Base-by-base conservation (phyloP, 2,888 invertebrate species). In the Tholera decimalis region DNA sequence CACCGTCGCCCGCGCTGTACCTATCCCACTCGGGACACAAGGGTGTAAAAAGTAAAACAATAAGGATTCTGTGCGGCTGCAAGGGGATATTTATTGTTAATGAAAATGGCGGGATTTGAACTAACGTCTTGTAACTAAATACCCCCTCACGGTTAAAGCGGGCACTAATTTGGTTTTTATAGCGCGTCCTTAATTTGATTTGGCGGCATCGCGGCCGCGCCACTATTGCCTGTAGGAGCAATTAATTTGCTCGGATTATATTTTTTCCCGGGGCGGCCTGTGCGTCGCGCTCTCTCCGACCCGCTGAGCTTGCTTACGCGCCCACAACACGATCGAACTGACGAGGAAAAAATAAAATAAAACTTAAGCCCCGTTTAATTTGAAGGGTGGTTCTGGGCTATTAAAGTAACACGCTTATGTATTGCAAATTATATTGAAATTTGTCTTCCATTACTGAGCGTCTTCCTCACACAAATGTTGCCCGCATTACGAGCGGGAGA, bases 351-450 rank as follows among this genome's bases (percentile, higher is more conserved):
- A 95, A 94, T 93, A 94, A 94, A 94, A 95, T 94, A 95, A 95
- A 95, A 95, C 94, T 95, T 95, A 95, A 96, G 95, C 96, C 92
- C 92, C 94, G 94, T 95, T 96, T 96, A 96, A 96, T 96, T 96
- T 96, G 95, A 94, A 93, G 95, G 95, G 95, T 95, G 95, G 96
- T 96, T 95, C 95, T 93, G 95, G 95, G 93, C 96, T 96, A 95
- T 96, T 96, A 96, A 96, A 95, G 95, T 96, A 95, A 95, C 95
- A 96, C 96, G 95, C 95, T 95, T 96, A 96, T 95, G 95, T 96
- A 96, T 95, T 95, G 95, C 95, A 96, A 96, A 96, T 96, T 95
- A 95, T 95, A 95, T 96, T 95, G 95, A 95, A 95, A 95, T 95
- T 95, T 95, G 95, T 95, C 95, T 95, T 95, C 95, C 94, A 95